Evolutionary conservation across 1,140 invertebrate genomes (phyloP), one percentile per base, ranked within the genome.

Genomic region (Pomacea maculata): DNA sequence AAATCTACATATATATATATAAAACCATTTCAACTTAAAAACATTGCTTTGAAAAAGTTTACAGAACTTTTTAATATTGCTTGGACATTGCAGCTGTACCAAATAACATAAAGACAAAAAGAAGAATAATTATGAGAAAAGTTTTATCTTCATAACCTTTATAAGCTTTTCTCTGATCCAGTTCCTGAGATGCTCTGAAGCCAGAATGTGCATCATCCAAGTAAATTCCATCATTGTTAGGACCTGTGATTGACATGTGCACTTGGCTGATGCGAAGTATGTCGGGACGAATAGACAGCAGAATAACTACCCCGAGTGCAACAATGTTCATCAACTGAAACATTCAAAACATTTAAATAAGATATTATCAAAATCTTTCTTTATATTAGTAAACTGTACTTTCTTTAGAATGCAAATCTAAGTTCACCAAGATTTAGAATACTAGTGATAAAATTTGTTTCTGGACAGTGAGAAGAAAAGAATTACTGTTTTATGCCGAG

Each of bases 201-300:
- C 82, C 81, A 71, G 80, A 68, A 34, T 80, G 75, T 71, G 84
- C 75, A 61, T 85, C 84, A 61, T 80, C 80, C 45, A 84, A 75
- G 63, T 83, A 34, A 65, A 86, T 76, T n/a, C 85, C 83, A 77
- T 82, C 80, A 67, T 74, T 82, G 29, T 77, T n/a, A n/a, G 67
- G 61, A 15, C 77, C 77, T 34, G 45, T 68, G 52, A 64, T 65
- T 52, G 55, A n/a, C 76, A 80, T 29, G 75, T 76, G 70, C 72
- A 73, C 67, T 77, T 74, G 52, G 76, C 55, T 25, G 82, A 78
- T 77, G 29, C 72, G 73, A 17, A 88, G 75, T 6, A 88, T 76
- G 68, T 88, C 86, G 54, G 87, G 87, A 72, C 84, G 84, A 78
- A 88, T 83, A 34, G 84, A 83, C 52, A 84, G 70, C 63, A 86